A percentile compares a stretch with the other conserved stretches of the same genome.
phyloP scores from a whole-genome alignment of 2,888 invertebrate genomes.

The Agrilus mali region DNA sequence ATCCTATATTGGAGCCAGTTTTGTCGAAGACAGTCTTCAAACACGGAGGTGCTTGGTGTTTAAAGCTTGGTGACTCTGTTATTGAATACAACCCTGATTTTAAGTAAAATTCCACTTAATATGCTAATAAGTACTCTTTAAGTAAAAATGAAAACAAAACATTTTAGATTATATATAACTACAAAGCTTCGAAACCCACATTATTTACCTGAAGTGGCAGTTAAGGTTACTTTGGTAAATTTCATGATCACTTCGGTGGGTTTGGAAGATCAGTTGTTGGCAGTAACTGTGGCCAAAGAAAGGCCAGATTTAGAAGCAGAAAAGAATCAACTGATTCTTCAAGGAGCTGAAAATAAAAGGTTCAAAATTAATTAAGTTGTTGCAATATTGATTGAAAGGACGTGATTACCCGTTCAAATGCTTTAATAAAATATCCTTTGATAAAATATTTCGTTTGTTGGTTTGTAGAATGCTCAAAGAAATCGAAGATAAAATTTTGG shows the following conservation, averaged over 20 bases:
- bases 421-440: too few species aligned
- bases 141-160: background rate
- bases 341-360: conserved; percentile 72
- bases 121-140: conserved; percentile 12
- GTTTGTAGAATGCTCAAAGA: conserved; percentile 57
- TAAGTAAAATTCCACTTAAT: conserved; percentile 39
- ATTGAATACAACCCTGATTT: conserved; percentile 83
- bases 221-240: conserved; percentile 81
- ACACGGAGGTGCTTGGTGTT: conserved; percentile 74
- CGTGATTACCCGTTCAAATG: too few species aligned
- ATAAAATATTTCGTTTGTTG: background rate
- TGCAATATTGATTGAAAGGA: too few species aligned
- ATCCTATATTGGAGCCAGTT: conserved; percentile 81
- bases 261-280: conserved; percentile 76
- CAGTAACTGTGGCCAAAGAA: conserved; percentile 84
- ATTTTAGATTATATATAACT: conserved; percentile 72
- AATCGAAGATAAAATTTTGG: conserved; percentile 83
- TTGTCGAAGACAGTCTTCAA: conserved; percentile 83
- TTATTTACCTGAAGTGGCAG: conserved; percentile 86
- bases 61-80: conserved; percentile 82
- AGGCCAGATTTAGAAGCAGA: conserved; percentile 85
- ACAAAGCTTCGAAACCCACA: conserved; percentile 90
- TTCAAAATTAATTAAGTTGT: conserved; percentile 12
- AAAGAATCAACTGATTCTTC: conserved; percentile 77
- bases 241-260: conserved; percentile 88